Conservation (phyloP, 2,888 invertebrate species). For the Drosophila putrida region DNA sequence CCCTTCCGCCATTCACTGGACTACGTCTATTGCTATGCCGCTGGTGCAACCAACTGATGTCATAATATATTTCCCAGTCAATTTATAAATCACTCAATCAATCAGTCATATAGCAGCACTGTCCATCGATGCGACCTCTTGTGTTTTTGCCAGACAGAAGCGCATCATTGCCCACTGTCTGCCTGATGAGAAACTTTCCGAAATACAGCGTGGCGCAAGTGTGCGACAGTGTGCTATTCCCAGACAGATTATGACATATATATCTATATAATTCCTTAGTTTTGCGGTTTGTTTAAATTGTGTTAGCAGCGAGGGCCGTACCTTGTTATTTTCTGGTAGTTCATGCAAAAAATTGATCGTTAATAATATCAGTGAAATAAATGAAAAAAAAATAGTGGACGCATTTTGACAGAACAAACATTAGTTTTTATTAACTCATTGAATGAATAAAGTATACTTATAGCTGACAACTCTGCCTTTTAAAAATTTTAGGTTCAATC, state of each 20-base stretch:
- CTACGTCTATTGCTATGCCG: constrained; percentile 53
- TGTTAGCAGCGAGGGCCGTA: constrained; percentile 32
- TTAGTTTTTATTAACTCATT: neutral
- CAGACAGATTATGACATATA: constrained; percentile 4
- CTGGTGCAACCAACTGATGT: constrained; percentile 34
- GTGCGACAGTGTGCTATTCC: constrained; percentile 21
- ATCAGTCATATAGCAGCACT: constrained; percentile 28
- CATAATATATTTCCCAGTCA: neutral
- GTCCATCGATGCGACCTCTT: constrained; percentile 31
- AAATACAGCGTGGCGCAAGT: constrained; percentile 37
- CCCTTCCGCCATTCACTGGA: constrained; percentile 51
- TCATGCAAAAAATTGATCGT: constrained; percentile 53
- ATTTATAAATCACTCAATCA: neutral
- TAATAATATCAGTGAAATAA: constrained; percentile 36
- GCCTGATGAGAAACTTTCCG: constrained; percentile 10
- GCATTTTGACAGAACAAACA: constrained; percentile 3
- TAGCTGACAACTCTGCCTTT: constrained; percentile 1
- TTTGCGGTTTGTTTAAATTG: constrained; percentile 20
- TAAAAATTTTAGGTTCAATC: constrained; percentile 44
- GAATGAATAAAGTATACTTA: neutral
- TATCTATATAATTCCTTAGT: constrained; percentile 11
- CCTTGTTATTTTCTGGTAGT: constrained; percentile 23
- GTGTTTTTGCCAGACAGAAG: constrained; percentile 23
- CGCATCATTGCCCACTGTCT: constrained; percentile 10
- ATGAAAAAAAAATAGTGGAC: constrained; percentile 11